Percentiles rank a stretch among this genome's conserved stretches.
Evolutionary conservation across 1,140 invertebrate genomes (phyloP).

Genomic region (Hermetia illucens): DNA sequence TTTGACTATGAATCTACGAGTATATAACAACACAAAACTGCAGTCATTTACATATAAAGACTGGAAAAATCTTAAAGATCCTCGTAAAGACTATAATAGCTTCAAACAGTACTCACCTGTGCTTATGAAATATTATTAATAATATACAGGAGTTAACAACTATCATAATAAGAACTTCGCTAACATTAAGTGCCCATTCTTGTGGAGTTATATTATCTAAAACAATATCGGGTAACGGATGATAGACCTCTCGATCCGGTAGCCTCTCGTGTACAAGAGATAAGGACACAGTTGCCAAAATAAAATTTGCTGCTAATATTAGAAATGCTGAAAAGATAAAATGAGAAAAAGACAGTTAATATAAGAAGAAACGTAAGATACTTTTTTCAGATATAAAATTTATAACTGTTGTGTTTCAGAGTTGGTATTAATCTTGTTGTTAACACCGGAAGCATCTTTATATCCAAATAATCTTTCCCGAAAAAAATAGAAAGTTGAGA

Average conservation of each 20-base stretch:
- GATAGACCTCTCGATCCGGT: constrained; percentile 52
- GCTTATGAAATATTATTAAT: constrained; percentile 68
- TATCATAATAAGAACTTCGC: constrained; percentile 74
- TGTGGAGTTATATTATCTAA: constrained; percentile 55
- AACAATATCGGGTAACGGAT: constrained; percentile 66
- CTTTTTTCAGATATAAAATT: no score
- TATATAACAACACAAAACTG: no score
- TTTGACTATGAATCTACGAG: not conserved
- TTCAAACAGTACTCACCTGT: constrained; percentile 50
- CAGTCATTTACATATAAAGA: no score
- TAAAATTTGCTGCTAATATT: constrained; percentile 43
- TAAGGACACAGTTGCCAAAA: constrained; percentile 51
- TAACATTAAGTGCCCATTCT: constrained; percentile 68
- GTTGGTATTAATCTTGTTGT: no score
- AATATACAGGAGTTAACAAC: constrained; percentile 55
- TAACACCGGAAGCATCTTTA: no score
- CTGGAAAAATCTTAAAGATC: no score
- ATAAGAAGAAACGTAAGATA: no score
- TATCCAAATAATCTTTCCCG: no score
- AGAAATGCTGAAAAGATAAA: constrained; percentile 39
- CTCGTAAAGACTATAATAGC: no score
- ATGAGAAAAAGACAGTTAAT: constrained; percentile 6
- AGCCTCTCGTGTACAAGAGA: constrained; percentile 74
- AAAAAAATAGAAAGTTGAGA: no score
- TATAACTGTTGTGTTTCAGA: no score